Percentiles rank a stretch among this genome's conserved stretches.
These are phyloP conservation scores for Sinocyclocheilus anophthalmus DNA, from an alignment of 2,113 vertebrate genomes.

Conservation along the genomic window DNA sequence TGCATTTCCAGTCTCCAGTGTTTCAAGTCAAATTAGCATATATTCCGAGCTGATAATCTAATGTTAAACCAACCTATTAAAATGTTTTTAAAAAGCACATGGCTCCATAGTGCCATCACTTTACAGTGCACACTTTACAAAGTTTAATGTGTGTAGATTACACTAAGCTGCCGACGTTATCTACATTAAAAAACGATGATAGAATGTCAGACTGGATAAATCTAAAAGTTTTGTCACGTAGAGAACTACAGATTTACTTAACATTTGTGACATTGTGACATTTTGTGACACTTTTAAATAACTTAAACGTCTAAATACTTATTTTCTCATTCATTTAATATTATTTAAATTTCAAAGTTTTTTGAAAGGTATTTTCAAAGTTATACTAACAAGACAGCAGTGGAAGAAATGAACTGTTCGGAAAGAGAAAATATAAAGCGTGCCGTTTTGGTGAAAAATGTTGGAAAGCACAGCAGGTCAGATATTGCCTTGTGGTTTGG, in stretches of 20 bases:
- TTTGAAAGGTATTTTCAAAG: neutral
- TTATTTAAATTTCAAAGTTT: too few relatives aligned
- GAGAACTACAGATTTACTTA: neutral
- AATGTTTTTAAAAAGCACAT: too few relatives aligned
- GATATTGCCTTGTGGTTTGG: conserved; percentile 30
- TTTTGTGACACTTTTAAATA: neutral
- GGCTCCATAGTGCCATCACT: too few relatives aligned
- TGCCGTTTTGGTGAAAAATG: conserved; percentile 38
- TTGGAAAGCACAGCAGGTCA: neutral
- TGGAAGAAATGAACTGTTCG: neutral
- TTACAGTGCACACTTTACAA: too few relatives aligned
- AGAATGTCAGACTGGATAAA: neutral
- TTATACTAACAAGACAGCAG: neutral
- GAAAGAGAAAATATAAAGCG: neutral
- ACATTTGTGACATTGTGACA: neutral
- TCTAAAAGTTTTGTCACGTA: neutral
- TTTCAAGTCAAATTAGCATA: too few relatives aligned
- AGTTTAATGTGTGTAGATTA: too few relatives aligned
- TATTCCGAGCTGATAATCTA: too few relatives aligned
- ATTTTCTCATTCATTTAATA: neutral
- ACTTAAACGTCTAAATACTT: too few relatives aligned
- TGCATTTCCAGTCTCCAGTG: too few relatives aligned
- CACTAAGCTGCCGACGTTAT: too few relatives aligned
- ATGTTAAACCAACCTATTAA: too few relatives aligned
- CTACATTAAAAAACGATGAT: too few relatives aligned